Evolutionary conservation across 2,113 vertebrate species (phyloP), one percentile per base, ranked within the genome.

Genomic region (Caranx melampygus): DNA sequence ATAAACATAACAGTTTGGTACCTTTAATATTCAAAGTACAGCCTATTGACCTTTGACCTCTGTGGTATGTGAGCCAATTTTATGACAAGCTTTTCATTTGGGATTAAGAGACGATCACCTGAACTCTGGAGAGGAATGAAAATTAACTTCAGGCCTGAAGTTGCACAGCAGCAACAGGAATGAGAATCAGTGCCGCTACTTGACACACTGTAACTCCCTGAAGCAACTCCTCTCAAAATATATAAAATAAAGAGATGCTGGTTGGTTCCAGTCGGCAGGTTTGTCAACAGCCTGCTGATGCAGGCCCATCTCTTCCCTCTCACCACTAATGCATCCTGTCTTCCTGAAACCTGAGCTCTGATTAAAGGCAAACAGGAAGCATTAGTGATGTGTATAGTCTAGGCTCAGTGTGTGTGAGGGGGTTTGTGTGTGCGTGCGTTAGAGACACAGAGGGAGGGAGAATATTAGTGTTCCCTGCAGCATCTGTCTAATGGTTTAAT

Each of bases 311-410:
- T 68, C 73, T 75, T 16, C 63, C 68, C 81, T 83, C 79, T 78
- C 80, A 63, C 75, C 78, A 12, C 91, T 94, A 92, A 93, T 93
- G 89, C 78, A 90, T 92, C 90, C 91, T 92, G 88, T 82, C 88
- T 88, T 92, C 88, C 92, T 92, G 91, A 92, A 92, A 93, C 87
- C 83, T 90, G 88, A 93, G 82, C 91, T 77, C 86, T 85, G 86
- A 92, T 92, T 92, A 91, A 92, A 88, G 88, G 78, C 75, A 92
- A 87, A 92, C 91, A 91, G 92, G 93, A 94, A 92, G 88, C 89
- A 92, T 90, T 91, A 93, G 81, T 52, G 62, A 60, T 54, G 86
- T 70, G 72, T 76, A 72, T 54, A 83, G 79, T 81, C 71, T 51
- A 63, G 72, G 31, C 74, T 47, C 62, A 64, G 76, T 72, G 85